Evolutionary conservation across 2,888 invertebrate genomes (phyloP), one percentile per base, ranked within the genome.

Genomic region (Silvanus unidentatus): DNA sequence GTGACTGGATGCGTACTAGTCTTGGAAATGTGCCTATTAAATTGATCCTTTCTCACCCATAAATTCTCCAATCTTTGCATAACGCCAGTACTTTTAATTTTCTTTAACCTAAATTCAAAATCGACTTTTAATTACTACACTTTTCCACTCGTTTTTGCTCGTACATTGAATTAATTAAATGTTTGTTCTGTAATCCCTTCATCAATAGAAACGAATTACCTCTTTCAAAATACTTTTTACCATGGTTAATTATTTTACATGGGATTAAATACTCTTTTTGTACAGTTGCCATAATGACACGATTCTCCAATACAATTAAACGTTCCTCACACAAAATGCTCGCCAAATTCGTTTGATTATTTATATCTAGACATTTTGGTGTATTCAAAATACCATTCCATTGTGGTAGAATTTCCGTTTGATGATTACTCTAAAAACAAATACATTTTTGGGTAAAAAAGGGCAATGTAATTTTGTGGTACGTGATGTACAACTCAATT

Each of bases 271-370:
- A 52, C 15, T 56, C 48, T 39, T 57, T 59, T 15, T 61, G 44
- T 16, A 62, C 54, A 11, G 58, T 54, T 1, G 58, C 50, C 61
- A 69, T 64, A 38, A 73, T 52, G 5, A 70, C 65, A 13, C 68
- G 62, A 16, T 63, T 68, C 48, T 74, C 74, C 27, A 75, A 54
- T 28, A 72, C 64, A 1, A 67, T 62, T 5, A 72, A 48, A 4
- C 65, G 63, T 3, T 66, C 53, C 12, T 59, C 53, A 48, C 75
- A 75, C 11, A 75, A 54, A 29, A 63, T 58, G 16, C 58, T 54
- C 3, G 58, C 51, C 10, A 72, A 54, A 40, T 65, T 62, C 2
- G 43, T 16, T 11, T 49, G 58, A 36, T 66, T 50, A 11, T 51
- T 60, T 52, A 72, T 70, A 43, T 72, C 60, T 1, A 66, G 61